Percentiles rank a stretch among this genome's conserved stretches.
These are phyloP conservation scores for Harpagifer antarcticus DNA, from an alignment of 2,797 vertebrate species.

Conservation along the genomic window DNA sequence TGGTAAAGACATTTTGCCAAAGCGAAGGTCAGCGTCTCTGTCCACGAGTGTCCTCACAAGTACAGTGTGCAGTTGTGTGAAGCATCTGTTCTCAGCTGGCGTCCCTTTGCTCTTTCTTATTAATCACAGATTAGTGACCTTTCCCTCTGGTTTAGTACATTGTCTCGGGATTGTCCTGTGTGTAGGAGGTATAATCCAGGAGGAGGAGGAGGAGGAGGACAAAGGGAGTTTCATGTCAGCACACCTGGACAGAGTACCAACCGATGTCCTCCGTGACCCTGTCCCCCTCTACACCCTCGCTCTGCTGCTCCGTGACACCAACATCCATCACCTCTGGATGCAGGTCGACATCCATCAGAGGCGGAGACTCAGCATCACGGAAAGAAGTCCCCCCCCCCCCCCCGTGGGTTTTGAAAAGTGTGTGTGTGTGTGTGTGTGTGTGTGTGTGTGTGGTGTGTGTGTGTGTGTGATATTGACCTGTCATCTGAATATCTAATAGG, in stretches of 20 bases:
- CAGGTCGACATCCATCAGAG: slow-evolving; percentile 60
- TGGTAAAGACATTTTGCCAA: neutral
- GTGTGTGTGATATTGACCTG: slow-evolving; percentile 46
- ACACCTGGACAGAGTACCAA: slow-evolving; percentile 75
- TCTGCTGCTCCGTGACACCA: slow-evolving; percentile 31
- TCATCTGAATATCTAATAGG: slow-evolving; percentile 38
- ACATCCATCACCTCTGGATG: slow-evolving; percentile 67
- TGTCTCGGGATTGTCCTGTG: slow-evolving; percentile 54
- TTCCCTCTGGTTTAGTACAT: slow-evolving; percentile 57
- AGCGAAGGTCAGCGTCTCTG: neutral
- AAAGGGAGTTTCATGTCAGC: slow-evolving; percentile 36
- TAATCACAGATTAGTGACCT: slow-evolving; percentile 84
- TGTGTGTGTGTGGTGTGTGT: slow-evolving; percentile 20
- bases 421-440: slow-evolving; percentile 28
- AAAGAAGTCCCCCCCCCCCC: neutral
- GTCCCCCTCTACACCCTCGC: slow-evolving; percentile 31
- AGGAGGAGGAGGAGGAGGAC: neutral
- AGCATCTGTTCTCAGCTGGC: slow-evolving; percentile 18
- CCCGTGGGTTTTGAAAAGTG: slow-evolving; percentile 6
- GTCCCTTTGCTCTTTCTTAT: slow-evolving; percentile 75
- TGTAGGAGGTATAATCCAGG: neutral
- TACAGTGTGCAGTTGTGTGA: neutral
- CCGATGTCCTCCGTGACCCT: slow-evolving; percentile 63
- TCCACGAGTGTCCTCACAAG: slow-evolving; percentile 8
- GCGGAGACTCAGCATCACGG: neutral